phyloP scores from a whole-genome alignment of 2,113 vertebrate species.

The Ursus arctos region DNA sequence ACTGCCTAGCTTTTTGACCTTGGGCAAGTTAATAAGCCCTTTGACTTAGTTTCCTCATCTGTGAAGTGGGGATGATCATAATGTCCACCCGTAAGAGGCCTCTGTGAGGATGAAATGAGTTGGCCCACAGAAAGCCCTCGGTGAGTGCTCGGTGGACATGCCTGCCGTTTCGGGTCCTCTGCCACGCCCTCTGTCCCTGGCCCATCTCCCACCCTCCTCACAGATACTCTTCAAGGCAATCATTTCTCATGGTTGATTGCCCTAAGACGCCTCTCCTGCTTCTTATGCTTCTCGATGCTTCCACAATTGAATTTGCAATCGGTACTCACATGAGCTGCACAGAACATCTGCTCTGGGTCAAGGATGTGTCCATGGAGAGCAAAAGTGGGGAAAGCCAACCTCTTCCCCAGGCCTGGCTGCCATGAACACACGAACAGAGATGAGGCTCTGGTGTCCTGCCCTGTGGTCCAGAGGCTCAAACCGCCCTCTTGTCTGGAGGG shows the following conservation, averaged over 20 bases:
- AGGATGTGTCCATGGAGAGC: neutral
- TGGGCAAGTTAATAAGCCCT: neutral
- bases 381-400: neutral
- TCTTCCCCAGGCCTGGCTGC: neutral
- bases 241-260: neutral
- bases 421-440: neutral
- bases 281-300: neutral
- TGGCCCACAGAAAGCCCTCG: neutral
- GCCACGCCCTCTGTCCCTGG: accelerated
- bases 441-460: neutral
- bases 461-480: neutral
- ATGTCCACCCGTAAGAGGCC: neutral
- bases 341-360: neutral
- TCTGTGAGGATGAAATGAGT: neutral
- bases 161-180: no score
- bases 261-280: neutral
- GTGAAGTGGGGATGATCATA: neutral
- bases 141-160: neutral
- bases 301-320: neutral
- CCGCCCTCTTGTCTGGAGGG: neutral
- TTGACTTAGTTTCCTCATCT: neutral
- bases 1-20: neutral
- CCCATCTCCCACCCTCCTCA: no score
- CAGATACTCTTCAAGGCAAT: neutral
- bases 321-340: neutral